Evolutionary conservation across 2,797 vertebrate genomes (phyloP).

Genomic region (Lophotriccus pileatus): DNA sequence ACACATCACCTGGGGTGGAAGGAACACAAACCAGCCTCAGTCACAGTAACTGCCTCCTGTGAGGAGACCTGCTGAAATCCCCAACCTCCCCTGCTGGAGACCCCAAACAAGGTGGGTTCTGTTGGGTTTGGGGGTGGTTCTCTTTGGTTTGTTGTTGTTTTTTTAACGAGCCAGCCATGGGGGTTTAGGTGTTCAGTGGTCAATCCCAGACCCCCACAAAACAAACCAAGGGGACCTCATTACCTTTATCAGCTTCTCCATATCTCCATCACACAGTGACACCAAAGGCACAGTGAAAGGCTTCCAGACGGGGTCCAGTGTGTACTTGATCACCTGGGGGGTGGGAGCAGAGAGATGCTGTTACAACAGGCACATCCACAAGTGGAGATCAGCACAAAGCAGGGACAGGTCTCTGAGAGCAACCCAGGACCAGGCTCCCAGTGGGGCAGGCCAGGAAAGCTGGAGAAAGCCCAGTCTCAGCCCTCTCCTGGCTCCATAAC

Average conservation of each 20-base stretch:
- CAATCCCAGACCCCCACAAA: fast-evolving
- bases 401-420: fast-evolving
- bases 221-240: background rate
- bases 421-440: background rate
- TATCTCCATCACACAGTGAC: slow-evolving; percentile 93
- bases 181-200: background rate
- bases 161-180: background rate
- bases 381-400: background rate
- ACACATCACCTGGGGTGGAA: slow-evolving; percentile 83
- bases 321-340: slow-evolving; percentile 94
- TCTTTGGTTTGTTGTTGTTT: background rate
- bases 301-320: slow-evolving; percentile 94
- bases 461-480: background rate
- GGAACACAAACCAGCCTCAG: background rate
- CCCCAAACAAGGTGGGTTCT: background rate
- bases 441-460: background rate
- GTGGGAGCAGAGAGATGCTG: background rate
- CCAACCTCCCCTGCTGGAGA: background rate
- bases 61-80: background rate
- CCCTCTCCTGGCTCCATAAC: background rate
- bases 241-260: slow-evolving; percentile 93
- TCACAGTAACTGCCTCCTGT: fast-evolving
- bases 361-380: background rate
- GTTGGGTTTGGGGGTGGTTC: background rate
- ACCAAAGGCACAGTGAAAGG: slow-evolving; percentile 92